Evolutionary conservation across 2,888 invertebrate species (phyloP).

Genomic region (Brachypalpus laphriformis): DNA sequence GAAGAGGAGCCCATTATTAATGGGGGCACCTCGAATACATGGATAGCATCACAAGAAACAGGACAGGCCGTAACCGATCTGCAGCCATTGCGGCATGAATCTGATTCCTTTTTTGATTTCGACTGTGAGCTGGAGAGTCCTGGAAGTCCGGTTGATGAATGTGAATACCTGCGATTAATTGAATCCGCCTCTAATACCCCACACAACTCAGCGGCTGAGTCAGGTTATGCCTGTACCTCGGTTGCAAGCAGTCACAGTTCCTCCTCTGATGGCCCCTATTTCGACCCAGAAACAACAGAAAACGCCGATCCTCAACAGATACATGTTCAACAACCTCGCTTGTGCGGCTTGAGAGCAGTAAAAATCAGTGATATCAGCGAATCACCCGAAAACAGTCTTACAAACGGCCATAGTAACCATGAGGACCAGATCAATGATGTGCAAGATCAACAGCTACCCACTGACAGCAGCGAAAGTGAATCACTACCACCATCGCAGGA

Average conservation of each 20-base stretch:
- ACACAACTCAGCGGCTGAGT: conserved; percentile 83
- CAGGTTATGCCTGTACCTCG: conserved; percentile 84
- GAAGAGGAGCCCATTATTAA: conserved; percentile 81
- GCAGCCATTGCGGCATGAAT: conserved; percentile 83
- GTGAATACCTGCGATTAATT: conserved; percentile 84
- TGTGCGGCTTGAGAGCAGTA: conserved; percentile 55
- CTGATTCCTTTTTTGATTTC: conserved; percentile 87
- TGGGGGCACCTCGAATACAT: conserved; percentile 79
- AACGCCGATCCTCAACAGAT: conserved; percentile 54
- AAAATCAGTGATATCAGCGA: conserved; percentile 74
- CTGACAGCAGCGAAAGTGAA: conserved; percentile 73
- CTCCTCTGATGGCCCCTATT: conserved; percentile 83
- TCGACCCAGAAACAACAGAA: conserved; percentile 82
- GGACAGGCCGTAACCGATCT: conserved; percentile 82
- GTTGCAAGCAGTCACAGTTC: conserved; percentile 83
- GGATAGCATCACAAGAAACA: conserved; percentile 80
- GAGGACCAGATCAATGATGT: conserved; percentile 13
- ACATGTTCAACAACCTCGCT: conserved; percentile 55
- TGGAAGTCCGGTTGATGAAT: conserved; percentile 87
- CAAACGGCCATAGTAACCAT: conserved; percentile 75
- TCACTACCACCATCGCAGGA: conserved; percentile 75
- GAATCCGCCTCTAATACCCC: conserved; percentile 84
- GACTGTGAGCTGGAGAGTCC: conserved; percentile 88
- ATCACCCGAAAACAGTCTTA: conserved; percentile 51
- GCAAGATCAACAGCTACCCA: conserved; percentile 8